phyloP scores from a whole-genome alignment of 2,113 vertebrate genomes.

The Serinus canaria region DNA sequence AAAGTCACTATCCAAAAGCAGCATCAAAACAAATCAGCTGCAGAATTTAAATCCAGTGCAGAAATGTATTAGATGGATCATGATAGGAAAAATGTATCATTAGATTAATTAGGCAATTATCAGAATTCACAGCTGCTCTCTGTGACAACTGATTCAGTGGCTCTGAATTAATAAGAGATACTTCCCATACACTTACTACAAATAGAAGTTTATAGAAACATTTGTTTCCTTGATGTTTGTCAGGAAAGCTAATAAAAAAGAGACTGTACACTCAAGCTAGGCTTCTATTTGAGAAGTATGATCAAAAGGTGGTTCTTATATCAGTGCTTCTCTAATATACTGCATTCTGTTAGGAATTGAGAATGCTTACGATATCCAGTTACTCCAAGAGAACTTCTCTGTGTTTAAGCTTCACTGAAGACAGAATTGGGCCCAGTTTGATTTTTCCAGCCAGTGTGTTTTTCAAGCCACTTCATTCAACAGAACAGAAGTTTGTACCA shows the following conservation, averaged over 20 bases:
- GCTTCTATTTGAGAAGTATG: neutral
- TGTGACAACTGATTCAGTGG: constrained; percentile 58
- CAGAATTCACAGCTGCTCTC: constrained; percentile 73
- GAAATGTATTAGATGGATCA: constrained; percentile 65
- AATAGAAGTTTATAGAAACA: constrained; percentile 58
- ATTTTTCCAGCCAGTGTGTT: neutral
- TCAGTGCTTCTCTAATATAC: neutral
- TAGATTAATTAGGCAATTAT: constrained; percentile 79
- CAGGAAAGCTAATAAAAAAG: constrained; percentile 39
- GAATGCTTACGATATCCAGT: neutral
- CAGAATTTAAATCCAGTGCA: constrained; percentile 33
- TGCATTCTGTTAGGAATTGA: neutral
- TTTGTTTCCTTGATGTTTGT: constrained; percentile 51
- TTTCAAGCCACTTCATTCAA: neutral
- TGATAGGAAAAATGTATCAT: constrained; percentile 69
- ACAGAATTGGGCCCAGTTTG: neutral
- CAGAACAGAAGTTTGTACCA: neutral
- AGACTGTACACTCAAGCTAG: constrained; percentile 4
- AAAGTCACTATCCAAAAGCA: constrained; percentile 42
- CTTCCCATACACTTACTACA: constrained; percentile 51
- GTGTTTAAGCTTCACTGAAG: neutral
- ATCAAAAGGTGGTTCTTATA: constrained; percentile 36
- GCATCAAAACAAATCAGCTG: constrained; percentile 36
- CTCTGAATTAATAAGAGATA: constrained; percentile 57
- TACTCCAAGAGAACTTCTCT: neutral